Base-by-base conservation (phyloP, 1,140 invertebrate genomes). In the Samia ricini region DNA sequence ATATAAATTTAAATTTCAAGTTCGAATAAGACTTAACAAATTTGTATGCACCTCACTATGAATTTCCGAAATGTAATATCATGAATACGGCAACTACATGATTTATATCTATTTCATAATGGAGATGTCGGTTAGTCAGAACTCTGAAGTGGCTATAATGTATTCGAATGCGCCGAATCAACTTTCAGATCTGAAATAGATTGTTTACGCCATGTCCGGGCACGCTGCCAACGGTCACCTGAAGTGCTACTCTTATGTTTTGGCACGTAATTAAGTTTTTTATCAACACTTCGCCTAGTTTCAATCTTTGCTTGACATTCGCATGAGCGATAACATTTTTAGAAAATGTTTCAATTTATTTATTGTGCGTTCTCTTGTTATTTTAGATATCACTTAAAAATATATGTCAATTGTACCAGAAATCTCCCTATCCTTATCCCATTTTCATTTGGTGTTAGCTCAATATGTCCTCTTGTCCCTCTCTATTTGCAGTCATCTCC, bases 121-220 rank as follows among this genome's bases (percentile, higher is more conserved):
- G 12, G 12, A 42, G 10, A 42, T 15, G 33, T 42, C 12, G 33
- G 33, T 42, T 42, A 4, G 33, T 42, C 33, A 42, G 33, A 42
- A 42, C 33, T 42, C 7, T 42, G 33, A 42, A 42, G 33, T 26
- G 26, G 26, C 18, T 26, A 54, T 54, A 18, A 22, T n/a, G 12
- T 57, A 26, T 26, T n/a, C n/a, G 19, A 61, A 42, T 55, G 48
- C 61, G 49, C 24, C 64, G 69, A 77, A 78, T 84, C 79, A 73
- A 76, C 76, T 83, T 84, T 76, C 72, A 74, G 74, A 77, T 77
- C 83, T 80, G 78, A 88, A 88, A 88, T 88, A 88, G 83, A 79
- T 81, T 88, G 85, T 86, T 88, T 88, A 86, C 83, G 76, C 77
- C 79, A 76, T 70, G 76, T 72, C 66, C 72, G 72, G 85, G 85